phyloP scores from a whole-genome alignment of 1,140 invertebrate species.

The Calosoma granatense region DNA sequence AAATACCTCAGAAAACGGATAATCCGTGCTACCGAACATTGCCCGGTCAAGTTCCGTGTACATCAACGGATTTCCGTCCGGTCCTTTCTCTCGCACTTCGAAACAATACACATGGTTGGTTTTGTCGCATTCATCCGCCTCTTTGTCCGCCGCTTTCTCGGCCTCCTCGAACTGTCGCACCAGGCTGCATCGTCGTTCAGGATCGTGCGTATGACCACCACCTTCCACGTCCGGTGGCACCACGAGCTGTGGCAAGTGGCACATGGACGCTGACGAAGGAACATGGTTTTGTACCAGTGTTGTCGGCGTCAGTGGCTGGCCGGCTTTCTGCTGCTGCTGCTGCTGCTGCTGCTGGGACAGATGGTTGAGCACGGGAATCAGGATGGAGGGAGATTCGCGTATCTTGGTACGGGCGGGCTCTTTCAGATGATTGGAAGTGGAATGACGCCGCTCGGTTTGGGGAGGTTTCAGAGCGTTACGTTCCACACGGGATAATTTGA shows the following conservation, averaged over 20 bases:
- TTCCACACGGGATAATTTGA: slow-evolving; percentile 28
- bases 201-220: slow-evolving; percentile 16
- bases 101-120: slow-evolving; percentile 32
- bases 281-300: slow-evolving; percentile 16
- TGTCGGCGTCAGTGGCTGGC: slow-evolving; percentile 8
- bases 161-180: slow-evolving; percentile 32
- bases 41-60: slow-evolving; percentile 27
- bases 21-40: slow-evolving; percentile 32
- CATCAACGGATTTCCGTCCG: slow-evolving; percentile 18
- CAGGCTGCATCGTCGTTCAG: slow-evolving; percentile 33
- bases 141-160: slow-evolving; percentile 25
- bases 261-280: slow-evolving; percentile 15
- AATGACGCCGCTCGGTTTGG: slow-evolving; percentile 26
- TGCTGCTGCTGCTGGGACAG: slow-evolving; percentile 26
- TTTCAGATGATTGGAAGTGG: slow-evolving; percentile 30
- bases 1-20: slow-evolving; percentile 34
- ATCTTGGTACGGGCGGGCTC: slow-evolving; percentile 28
- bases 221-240: slow-evolving; percentile 22
- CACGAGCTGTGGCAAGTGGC: slow-evolving; percentile 30
- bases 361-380: slow-evolving; percentile 27
- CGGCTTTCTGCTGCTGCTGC: slow-evolving; percentile 22
- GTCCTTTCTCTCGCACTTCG: slow-evolving; percentile 30
- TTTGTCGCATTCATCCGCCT: slow-evolving; percentile 23
- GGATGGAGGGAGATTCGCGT: slow-evolving; percentile 32
- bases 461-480: slow-evolving; percentile 27